Evolutionary conservation across 92 coral and sea anemone genomes (phyloP).

Genomic region (Ricordea florida): DNA sequence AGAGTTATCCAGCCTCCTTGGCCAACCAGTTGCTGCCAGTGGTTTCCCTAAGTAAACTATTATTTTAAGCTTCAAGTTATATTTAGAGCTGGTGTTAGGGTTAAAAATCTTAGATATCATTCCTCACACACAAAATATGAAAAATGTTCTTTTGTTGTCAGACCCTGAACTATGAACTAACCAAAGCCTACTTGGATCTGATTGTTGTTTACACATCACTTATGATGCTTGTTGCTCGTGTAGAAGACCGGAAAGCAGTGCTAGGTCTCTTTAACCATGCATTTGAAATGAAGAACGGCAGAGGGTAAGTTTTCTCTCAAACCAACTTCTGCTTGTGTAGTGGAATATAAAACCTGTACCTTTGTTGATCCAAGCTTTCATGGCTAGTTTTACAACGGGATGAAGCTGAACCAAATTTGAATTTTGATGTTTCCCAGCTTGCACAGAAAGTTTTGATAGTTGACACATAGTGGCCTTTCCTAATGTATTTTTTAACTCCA

Average conservation of each 20-base stretch:
- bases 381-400: too few relatives aligned
- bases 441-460: too few relatives aligned
- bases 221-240: conserved; percentile 91
- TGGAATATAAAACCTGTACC: neutral
- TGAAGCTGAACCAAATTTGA: too few relatives aligned
- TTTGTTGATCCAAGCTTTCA: neutral
- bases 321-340: neutral
- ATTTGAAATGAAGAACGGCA: conserved; percentile 96
- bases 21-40: too few relatives aligned
- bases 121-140: neutral
- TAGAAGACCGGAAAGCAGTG: conserved; percentile 97
- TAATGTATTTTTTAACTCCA: too few relatives aligned
- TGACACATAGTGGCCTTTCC: too few relatives aligned
- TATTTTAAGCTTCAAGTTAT: neutral
- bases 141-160: neutral
- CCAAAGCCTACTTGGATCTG: conserved; percentile 91
- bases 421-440: too few relatives aligned
- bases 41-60: too few relatives aligned
- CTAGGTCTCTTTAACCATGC: conserved; percentile 94
- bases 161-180: conserved; percentile 87
- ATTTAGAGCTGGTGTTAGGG: neutral
- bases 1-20: too few relatives aligned
- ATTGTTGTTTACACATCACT: conserved; percentile 83
- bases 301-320: conserved; percentile 54
- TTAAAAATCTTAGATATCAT: neutral